Conservation (phyloP, 2,797 vertebrate genomes). For the Psittacula derbiana region DNA sequence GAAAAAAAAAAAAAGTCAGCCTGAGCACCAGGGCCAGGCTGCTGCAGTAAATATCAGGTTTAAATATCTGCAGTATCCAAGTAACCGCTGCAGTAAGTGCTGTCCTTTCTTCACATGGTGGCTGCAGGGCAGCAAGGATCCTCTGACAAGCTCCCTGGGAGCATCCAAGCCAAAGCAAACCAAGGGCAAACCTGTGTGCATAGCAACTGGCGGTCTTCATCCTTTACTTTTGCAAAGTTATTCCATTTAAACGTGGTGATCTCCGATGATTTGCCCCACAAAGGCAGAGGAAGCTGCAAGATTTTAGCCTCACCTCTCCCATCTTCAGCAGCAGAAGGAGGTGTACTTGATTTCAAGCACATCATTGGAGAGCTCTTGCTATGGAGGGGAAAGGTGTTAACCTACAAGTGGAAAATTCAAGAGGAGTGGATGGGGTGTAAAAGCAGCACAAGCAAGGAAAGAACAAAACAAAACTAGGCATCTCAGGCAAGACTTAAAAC, state of each 20-base stretch:
- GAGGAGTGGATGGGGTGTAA: not conserved
- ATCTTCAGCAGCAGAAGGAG: not conserved
- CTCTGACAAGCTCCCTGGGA: not conserved
- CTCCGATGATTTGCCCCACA: not conserved
- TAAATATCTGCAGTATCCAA: not conserved
- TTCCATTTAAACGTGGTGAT: not conserved
- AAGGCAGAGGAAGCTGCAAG: not conserved
- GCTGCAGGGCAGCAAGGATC: not conserved
- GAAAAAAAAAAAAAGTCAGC: not conserved
- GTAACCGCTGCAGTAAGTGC: not conserved
- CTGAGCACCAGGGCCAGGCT: not conserved
- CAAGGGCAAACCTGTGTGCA: fast-evolving
- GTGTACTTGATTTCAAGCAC: not conserved
- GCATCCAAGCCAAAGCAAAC: not conserved
- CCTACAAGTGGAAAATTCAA: not conserved
- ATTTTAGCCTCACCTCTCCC: not conserved
- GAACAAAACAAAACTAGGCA: not conserved
- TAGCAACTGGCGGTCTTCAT: not conserved
- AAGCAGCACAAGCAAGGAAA: not conserved
- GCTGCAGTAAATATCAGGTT: not conserved
- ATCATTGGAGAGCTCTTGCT: not conserved
- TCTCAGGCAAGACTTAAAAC: not conserved
- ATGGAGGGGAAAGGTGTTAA: not conserved
- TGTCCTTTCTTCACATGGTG: fast-evolving
- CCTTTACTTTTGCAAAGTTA: not conserved